Base-by-base conservation (phyloP, 2,113 vertebrate species). In the Anser cygnoides region DNA sequence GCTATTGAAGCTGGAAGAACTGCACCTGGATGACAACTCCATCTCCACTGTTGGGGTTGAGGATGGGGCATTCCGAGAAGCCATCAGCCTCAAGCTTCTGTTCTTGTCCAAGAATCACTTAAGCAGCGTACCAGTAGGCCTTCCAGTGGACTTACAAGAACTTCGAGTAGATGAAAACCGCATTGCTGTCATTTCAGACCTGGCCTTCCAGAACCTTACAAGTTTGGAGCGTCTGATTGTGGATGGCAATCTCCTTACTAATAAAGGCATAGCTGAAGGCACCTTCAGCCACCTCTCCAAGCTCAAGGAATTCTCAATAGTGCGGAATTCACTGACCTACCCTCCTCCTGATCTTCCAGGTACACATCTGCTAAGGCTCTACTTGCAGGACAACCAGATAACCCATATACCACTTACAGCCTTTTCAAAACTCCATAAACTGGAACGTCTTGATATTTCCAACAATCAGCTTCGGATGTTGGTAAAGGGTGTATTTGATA, bases 21-120 rank as follows among this genome's bases (percentile, higher is more conserved):
- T 99, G 33, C 99, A 99, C 76, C 97, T 99, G 72, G 99, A 99
- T 55, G 99, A 99, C 95, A 99, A 99, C 95, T 99, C 99, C 52
- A 99, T 99, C 89, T 99, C 99, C 82, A 99, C 99, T 1, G 99
- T 99, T 44, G 99, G 99, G 1, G 99, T 99, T 93, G 99, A 99
- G 88, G 99, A 99, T 73, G 99, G 99, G 44, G 99, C 99, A 15
- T 99, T 99, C 95, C 98, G 99, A 66, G 99, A 99, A 98, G 99
- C 99, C 1, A 26, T 99, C 7, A 99, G 99, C 97, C 99, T 99
- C 96, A 99, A 99, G 96, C 97, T 99, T 92, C 98, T 99, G 81
- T 99, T 99, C 97, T 97, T 99, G 74, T 99, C 99, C 82, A 99
- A 99, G 98, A 99, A 99, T 94, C 99, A 99, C 95, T 97, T 99